Evolutionary conservation across 2,113 vertebrate species (phyloP), one percentile per base, ranked within the genome.

Genomic region (Nymphicus hollandicus): DNA sequence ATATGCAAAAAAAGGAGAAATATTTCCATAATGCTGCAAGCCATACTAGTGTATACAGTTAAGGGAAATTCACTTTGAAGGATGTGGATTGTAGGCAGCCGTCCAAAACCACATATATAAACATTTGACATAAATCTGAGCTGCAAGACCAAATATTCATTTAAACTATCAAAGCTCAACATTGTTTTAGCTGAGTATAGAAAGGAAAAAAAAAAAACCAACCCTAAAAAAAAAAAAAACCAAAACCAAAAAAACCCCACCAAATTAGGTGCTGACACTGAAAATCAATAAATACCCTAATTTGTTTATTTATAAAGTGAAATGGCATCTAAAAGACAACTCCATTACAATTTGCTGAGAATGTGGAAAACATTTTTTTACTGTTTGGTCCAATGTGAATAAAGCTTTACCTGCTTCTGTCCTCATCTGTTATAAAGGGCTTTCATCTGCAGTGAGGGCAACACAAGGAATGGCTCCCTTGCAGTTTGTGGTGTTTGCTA

Each of bases 21-120:
- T 66, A 87, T 85, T 92, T 93, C 64, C 80, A 60, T 86, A 89
- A 73, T 60, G 65, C 86, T 89, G 70, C 52, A 79, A 64, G 74
- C 19, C 52, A 66, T 13, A 56, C 66, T 46, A 23, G 13, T 79
- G 39, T 56, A 80, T 80, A 71, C 4, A 17, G 79, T 28, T 47
- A 70, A 72, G 41, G 35, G 52, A 91, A 93, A 92, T 91, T 81
- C 56, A 70, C 41, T 95, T 90, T 69, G 68, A 91, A 92, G 39
- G 53, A 55, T 49, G 49, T 24, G 28, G 53, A 79, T n/a, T 86
- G 58, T 31, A 87, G 73, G 77, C 87, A 92, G 70, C 37, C 47
- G 81, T 73, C 77, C 93, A 93, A 88, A 95, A 35, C 65, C 85
- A 82, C 35, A 29, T 29, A 49, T 1, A 68, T 61, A 87, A 92